Evolutionary conservation across 2,888 invertebrate species (phyloP).

Genomic region (Eubasilissa splendida): DNA sequence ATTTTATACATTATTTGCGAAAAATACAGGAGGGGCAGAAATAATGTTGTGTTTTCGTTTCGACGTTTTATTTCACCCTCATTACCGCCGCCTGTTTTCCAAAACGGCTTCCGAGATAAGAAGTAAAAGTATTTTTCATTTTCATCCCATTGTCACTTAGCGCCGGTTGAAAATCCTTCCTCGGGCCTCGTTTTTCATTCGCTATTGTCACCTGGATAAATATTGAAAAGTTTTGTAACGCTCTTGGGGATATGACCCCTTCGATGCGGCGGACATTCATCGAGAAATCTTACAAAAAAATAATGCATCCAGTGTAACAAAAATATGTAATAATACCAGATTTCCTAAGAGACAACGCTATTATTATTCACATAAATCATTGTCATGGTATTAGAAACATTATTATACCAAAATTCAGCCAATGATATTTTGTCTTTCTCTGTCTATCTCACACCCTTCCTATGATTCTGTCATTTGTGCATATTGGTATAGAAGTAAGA

Average conservation of each 20-base stretch:
- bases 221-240: slow-evolving; percentile 4
- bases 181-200: slow-evolving; percentile 14
- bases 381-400: no score
- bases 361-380: no score
- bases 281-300: no score
- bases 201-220: slow-evolving; percentile 28
- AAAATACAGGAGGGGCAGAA: neutral
- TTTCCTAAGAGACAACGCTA: no score
- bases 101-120: slow-evolving; percentile 29
- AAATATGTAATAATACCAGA: no score
- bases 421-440: no score
- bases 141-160: neutral
- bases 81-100: slow-evolving; percentile 24
- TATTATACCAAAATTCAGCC: no score
- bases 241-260: neutral
- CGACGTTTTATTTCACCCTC: slow-evolving; percentile 18
- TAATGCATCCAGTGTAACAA: no score
- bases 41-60: neutral
- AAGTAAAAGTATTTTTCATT: slow-evolving; percentile 17
- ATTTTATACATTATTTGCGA: no score
- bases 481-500: no score
- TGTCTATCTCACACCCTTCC: no score
- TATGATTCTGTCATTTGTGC: no score
- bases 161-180: neutral
- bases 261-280: neutral